Base-by-base conservation (phyloP, 2,113 vertebrate genomes). In the Platichthys flesus region DNA sequence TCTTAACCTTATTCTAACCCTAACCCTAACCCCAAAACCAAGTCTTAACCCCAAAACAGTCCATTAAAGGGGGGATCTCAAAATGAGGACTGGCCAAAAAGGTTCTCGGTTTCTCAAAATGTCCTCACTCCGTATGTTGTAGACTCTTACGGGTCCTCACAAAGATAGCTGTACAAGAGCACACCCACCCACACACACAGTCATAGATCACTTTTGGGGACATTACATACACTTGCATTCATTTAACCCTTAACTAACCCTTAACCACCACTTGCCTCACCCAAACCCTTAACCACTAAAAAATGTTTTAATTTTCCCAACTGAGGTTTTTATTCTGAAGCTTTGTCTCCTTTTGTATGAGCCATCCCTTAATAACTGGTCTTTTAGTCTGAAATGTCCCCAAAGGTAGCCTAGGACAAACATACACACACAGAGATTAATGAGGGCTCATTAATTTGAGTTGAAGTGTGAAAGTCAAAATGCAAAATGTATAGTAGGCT, bases 381-480 rank as follows among this genome's bases (percentile, higher is more conserved):
- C 6, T 54, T 21, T 54, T n/a, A 54, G 18, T 14, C 18, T 62
- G 31, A 13, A 42, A 21, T 62, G 28, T 42, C 60, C 37, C 37
- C 37, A 63, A 63, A 45, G 1, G 61, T 63, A 23, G 61, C 3
- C 61, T 63, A 63, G 15, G 61, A 71, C 35, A 68, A 59, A 67
- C 61, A 45, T 61, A 26, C 78, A 76, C 72, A 74, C 75, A 78
- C 67, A 81, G 3, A 82, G 21, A 82, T 78, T 86, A 90, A 96
- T 95, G 94, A 96, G 92, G 91, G 94, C 93, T 94, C 95, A 97
- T 97, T 96, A 96, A 98, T 96, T 94, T 92, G 91, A 93, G 56
- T 92, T 93, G 90, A 96, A 95, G 95, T 96, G 94, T 95, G 93
- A 94, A 95, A 93, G 96, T 96, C 95, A 96, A 97, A 97, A 96